Percentiles rank a stretch among this genome's conserved stretches.
Evolutionary conservation across 2,113 vertebrate species (phyloP).

Genomic region (Clupea harengus): DNA sequence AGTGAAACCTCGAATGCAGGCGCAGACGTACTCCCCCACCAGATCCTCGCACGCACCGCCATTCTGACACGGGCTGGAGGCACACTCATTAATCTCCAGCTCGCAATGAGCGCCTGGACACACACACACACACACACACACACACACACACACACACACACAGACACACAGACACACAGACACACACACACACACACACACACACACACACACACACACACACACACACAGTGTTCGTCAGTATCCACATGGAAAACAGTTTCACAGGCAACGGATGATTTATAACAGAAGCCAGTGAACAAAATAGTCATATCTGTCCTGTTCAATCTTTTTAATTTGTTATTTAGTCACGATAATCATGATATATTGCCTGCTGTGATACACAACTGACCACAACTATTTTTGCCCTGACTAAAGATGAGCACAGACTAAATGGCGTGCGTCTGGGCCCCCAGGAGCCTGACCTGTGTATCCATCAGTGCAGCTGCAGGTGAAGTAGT

Average conservation of each 20-base stretch:
- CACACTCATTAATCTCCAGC: slow-evolving; percentile 88
- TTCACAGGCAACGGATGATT: slow-evolving; percentile 3
- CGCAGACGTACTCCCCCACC: slow-evolving; percentile 80
- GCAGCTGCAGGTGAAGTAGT: slow-evolving; percentile 82
- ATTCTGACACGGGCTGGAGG: slow-evolving; percentile 85
- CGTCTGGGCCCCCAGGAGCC: not conserved
- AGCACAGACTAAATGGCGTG: not conserved
- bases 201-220: not conserved
- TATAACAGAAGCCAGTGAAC: not conserved
- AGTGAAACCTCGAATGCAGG: slow-evolving; percentile 81
- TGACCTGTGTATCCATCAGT: slow-evolving; percentile 82
- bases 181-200: not conserved
- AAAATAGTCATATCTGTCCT: not conserved
- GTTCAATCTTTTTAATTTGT: not conserved
- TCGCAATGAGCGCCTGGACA: slow-evolving; percentile 79
- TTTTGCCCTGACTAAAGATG: not conserved
- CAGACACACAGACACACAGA: not conserved
- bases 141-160: not conserved
- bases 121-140: not conserved
- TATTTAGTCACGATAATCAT: not conserved
- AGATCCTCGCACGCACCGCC: slow-evolving; percentile 85
- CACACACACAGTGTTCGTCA: not conserved
- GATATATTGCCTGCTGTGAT: not conserved
- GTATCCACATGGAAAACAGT: not conserved
- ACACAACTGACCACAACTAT: not conserved